Evolutionary conservation across 2,797 vertebrate genomes (phyloP).

Genomic region (Onychomys leucogaster): DNA sequence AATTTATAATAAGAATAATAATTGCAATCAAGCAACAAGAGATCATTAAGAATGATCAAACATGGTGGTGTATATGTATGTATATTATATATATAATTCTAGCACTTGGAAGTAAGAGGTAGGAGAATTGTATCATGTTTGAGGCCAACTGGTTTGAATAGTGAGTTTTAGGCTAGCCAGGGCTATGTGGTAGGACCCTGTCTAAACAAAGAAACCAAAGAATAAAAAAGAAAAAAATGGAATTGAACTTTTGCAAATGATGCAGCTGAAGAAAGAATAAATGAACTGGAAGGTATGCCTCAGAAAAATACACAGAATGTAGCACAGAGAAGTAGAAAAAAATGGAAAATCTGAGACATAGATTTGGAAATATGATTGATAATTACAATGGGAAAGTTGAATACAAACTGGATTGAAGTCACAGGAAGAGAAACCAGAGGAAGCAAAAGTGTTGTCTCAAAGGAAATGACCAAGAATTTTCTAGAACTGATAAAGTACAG

Average conservation of each 20-base stretch:
- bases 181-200: neutral
- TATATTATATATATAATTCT: neutral
- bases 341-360: neutral
- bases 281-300: neutral
- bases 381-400: neutral
- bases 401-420: neutral
- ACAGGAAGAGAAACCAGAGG: neutral
- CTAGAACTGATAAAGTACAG: neutral
- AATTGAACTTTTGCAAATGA: neutral
- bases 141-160: neutral
- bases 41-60: neutral
- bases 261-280: neutral
- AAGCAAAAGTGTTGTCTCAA: neutral
- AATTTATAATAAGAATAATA: neutral
- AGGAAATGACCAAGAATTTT: neutral
- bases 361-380: neutral
- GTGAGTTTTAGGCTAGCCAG: neutral
- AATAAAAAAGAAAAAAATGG: neutral
- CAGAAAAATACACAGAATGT: slow-evolving; percentile 24
- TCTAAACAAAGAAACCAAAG: neutral
- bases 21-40: neutral
- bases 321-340: neutral
- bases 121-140: neutral
- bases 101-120: neutral
- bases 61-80: neutral